Conservation (phyloP, 2,113 vertebrate species). For the Machaerirhynchus nigripectus region DNA sequence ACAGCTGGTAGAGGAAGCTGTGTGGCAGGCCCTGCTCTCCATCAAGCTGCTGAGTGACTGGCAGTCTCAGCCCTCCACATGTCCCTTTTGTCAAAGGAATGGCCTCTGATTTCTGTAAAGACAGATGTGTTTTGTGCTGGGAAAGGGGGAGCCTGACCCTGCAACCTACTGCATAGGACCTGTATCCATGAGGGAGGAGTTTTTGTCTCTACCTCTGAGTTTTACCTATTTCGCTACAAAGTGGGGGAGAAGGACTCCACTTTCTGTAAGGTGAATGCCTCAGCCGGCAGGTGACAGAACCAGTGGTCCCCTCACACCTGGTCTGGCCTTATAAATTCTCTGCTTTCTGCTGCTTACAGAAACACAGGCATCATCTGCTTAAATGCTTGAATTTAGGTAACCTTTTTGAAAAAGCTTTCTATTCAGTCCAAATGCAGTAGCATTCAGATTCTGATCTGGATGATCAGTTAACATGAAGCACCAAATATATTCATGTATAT, state of each 20-base stretch:
- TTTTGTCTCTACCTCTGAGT: background rate
- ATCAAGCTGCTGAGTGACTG: background rate
- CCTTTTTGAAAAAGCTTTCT: background rate
- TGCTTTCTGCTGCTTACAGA: background rate
- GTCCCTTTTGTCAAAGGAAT: background rate
- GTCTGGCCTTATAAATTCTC: background rate
- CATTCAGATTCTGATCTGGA: background rate
- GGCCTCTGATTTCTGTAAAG: background rate
- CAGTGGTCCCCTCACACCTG: background rate
- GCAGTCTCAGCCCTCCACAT: background rate
- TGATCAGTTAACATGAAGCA: background rate
- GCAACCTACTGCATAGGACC: background rate
- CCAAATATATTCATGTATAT: background rate
- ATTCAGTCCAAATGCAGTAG: background rate
- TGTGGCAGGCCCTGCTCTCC: background rate
- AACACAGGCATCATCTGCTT: background rate
- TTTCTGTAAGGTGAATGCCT: background rate
- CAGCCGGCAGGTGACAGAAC: background rate
- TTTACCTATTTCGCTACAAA: background rate
- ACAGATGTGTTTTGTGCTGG: background rate
- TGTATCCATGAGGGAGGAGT: fast-evolving
- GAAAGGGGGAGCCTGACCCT: background rate
- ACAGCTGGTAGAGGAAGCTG: background rate
- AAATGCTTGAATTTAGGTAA: background rate
- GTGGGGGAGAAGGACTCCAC: background rate